Evolutionary conservation across 2,113 vertebrate species (phyloP).

Genomic region (Istiophorus platypterus): DNA sequence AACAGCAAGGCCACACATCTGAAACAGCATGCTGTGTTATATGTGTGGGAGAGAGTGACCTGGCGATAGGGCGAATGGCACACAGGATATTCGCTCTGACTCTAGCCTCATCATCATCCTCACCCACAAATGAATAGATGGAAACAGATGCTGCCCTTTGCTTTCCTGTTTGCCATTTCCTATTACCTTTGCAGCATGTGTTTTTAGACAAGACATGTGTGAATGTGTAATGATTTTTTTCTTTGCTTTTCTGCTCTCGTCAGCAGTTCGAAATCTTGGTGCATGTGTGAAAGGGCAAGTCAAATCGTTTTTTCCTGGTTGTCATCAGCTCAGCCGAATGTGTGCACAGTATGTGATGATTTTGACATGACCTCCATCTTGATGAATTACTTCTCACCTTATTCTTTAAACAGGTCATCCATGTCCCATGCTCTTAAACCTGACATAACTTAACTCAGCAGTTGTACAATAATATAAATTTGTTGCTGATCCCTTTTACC

Average conservation of each 20-base stretch:
- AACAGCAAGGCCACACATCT: conserved; percentile 20
- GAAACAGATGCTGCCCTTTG: conserved; percentile 76
- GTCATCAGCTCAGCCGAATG: background rate
- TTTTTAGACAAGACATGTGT: background rate
- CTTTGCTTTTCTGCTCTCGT: conserved; percentile 24
- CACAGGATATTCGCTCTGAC: conserved; percentile 58
- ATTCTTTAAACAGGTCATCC: background rate
- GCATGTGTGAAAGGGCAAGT: background rate
- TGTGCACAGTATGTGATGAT: background rate
- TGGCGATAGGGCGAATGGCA: background rate
- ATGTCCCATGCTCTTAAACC: background rate
- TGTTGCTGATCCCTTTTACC: background rate
- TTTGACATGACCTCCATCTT: background rate
- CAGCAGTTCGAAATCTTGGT: conserved; percentile 8
- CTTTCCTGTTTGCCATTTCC: conserved; percentile 68
- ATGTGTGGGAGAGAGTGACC: conserved; percentile 4
- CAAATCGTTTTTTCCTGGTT: background rate
- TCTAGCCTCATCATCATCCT: conserved; percentile 36
- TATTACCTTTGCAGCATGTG: conserved; percentile 17
- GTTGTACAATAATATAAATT: no score
- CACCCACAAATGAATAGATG: conserved; percentile 66
- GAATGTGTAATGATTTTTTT: background rate
- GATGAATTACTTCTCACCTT: background rate
- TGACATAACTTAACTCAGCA: background rate
- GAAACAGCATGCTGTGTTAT: background rate